These are phyloP conservation scores for Ophion obscuratus DNA, from an alignment of 2,888 invertebrate genomes.

Conservation along the genomic window DNA sequence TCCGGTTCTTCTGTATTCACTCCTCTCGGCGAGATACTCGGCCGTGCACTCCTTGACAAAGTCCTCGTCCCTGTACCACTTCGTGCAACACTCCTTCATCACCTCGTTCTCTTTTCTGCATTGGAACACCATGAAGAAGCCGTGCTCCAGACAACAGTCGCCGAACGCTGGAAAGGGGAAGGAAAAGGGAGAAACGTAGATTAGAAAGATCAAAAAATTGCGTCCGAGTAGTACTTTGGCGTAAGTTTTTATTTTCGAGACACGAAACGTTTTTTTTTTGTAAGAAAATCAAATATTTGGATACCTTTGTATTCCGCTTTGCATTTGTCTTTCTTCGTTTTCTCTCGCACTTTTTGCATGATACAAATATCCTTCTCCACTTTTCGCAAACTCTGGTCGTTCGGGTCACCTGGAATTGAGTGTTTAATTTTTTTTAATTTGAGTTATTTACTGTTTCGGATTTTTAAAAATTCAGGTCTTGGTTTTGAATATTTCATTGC, in stretches of 20 bases:
- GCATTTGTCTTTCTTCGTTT: slow-evolving; percentile 93
- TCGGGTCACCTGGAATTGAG: slow-evolving; percentile 90
- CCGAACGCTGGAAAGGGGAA: slow-evolving; percentile 83
- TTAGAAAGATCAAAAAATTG: not conserved
- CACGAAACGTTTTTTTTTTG: not conserved
- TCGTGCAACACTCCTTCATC: slow-evolving; percentile 89
- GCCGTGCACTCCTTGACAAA: slow-evolving; percentile 91
- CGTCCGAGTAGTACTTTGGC: not conserved
- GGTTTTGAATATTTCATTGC: not conserved
- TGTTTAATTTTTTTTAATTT: not conserved
- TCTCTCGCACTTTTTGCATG: slow-evolving; percentile 94
- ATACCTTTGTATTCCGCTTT: slow-evolving; percentile 88
- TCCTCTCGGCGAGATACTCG: slow-evolving; percentile 92
- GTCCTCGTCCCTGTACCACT: slow-evolving; percentile 91
- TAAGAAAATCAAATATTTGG: not conserved
- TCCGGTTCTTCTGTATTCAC: slow-evolving; percentile 93
- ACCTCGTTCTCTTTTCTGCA: slow-evolving; percentile 90
- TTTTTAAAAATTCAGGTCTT: not conserved
- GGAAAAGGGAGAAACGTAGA: slow-evolving; percentile 7
- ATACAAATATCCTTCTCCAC: slow-evolving; percentile 95
- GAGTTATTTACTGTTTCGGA: not conserved
- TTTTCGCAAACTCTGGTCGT: slow-evolving; percentile 92
- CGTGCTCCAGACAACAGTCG: slow-evolving; percentile 88
- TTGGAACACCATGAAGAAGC: slow-evolving; percentile 89
- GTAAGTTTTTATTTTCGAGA: not conserved